Conservation (phyloP, 2,888 invertebrate genomes). For the Dusona sp. region DNA sequence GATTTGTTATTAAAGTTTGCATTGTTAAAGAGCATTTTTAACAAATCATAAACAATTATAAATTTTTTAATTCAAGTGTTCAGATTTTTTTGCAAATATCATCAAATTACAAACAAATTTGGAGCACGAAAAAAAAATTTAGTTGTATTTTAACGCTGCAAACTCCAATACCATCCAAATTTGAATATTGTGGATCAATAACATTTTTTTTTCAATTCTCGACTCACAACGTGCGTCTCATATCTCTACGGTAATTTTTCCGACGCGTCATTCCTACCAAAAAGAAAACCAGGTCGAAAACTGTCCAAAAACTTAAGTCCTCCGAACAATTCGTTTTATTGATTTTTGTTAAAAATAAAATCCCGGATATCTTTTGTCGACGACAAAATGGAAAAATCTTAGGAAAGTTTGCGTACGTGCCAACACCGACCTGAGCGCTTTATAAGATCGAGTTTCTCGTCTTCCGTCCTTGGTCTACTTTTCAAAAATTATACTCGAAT, state of each 20-base stretch:
- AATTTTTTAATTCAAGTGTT: not conserved
- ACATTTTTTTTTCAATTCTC: not conserved
- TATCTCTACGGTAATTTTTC: conserved; percentile 6
- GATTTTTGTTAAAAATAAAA: conserved; percentile 54
- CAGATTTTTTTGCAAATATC: not conserved
- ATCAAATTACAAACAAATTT: not conserved
- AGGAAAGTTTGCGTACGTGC: conserved; percentile 49
- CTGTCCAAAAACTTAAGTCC: conserved; percentile 49
- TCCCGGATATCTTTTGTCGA: conserved; percentile 39
- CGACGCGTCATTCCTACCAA: conserved; percentile 25
- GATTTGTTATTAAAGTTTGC: not conserved
- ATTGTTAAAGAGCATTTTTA: not conserved
- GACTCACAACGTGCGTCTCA: not conserved
- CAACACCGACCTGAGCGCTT: conserved; percentile 34
- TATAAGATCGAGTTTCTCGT: conserved; percentile 43
- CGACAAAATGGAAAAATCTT: conserved; percentile 61
- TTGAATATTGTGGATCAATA: conserved; percentile 10
- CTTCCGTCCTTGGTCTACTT: conserved; percentile 7
- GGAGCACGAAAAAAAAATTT: not conserved
- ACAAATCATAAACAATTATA: not conserved
- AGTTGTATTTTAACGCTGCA: not conserved
- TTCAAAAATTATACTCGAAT: conserved; percentile 31
- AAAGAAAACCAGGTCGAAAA: conserved; percentile 36
- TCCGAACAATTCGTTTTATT: conserved; percentile 11
- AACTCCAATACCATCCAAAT: not conserved